These are phyloP conservation scores for Leptinotarsa juncta DNA, from an alignment of 2,888 invertebrate genomes.

Conservation along the genomic window DNA sequence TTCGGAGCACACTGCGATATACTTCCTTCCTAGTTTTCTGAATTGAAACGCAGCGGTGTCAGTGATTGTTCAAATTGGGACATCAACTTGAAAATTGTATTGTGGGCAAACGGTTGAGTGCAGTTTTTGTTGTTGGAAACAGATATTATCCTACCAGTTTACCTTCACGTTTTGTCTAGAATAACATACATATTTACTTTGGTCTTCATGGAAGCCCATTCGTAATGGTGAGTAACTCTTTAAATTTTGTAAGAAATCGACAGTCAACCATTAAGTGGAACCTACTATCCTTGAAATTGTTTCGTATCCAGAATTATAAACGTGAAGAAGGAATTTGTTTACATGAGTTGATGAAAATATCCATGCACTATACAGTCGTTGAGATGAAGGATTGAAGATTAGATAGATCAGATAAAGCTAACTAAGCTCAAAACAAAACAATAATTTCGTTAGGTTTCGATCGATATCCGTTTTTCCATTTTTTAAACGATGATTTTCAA, in stretches of 20 bases:
- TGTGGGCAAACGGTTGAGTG: conserved; percentile 1
- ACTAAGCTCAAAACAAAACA: no score
- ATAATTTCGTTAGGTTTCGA: no score
- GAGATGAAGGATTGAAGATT: no score
- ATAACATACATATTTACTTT: neutral
- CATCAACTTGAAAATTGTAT: neutral
- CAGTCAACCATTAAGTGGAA: neutral
- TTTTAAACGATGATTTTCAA: no score
- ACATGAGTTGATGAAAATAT: no score
- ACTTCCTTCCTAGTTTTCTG: conserved; percentile 17
- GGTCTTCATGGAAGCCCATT: neutral
- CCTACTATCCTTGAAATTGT: neutral
- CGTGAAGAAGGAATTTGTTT: no score
- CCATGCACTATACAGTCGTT: no score
- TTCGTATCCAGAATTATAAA: no score
- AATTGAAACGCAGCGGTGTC: neutral
- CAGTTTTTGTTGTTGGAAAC: conserved; percentile 10
- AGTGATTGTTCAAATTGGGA: neutral
- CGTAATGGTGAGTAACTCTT: neutral
- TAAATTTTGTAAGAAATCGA: neutral
- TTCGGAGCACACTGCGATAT: conserved; percentile 21
- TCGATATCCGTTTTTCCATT: no score
- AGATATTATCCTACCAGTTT: neutral
- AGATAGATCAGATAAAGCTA: no score
- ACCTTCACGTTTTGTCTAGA: neutral